Evolutionary conservation across 2,888 invertebrate species (phyloP).

Genomic region (Timema cristinae): DNA sequence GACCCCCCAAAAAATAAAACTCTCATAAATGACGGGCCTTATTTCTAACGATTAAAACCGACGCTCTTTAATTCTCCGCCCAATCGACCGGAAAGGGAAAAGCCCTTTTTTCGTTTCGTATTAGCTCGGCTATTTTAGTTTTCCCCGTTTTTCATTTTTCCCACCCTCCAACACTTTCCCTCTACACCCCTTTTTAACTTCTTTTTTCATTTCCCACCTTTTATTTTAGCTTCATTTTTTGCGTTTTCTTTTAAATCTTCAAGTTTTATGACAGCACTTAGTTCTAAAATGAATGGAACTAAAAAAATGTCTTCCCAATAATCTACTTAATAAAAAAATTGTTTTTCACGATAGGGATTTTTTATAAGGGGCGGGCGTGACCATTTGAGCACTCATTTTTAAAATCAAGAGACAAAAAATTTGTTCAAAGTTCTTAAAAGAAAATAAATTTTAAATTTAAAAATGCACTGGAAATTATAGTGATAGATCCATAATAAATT

Average conservation of each 20-base stretch:
- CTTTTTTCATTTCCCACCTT: not conserved
- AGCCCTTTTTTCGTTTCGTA: conserved; percentile 20
- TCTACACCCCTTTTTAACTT: not conserved
- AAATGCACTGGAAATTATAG: no score
- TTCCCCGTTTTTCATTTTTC: no score
- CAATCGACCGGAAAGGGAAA: conserved; percentile 22
- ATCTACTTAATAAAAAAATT: no score
- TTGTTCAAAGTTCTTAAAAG: no score
- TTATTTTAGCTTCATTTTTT: not conserved
- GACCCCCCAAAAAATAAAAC: no score
- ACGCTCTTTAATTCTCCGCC: conserved; percentile 19
- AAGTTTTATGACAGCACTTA: conserved; percentile 14
- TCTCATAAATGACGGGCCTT: conserved; percentile 16
- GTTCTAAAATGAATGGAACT: conserved; percentile 17
- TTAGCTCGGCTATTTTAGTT: no score
- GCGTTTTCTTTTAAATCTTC: conserved; percentile 11
- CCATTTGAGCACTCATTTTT: no score
- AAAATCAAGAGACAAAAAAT: no score
- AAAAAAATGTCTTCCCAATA: not conserved
- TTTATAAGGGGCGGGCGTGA: no score
- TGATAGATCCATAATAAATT: no score
- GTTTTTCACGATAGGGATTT: no score
- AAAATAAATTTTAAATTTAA: no score
- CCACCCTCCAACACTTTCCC: not conserved
- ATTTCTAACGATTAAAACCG: conserved; percentile 14